Evolutionary conservation across 2,888 invertebrate genomes (phyloP), one percentile per base, ranked within the genome.

Genomic region (Orthosia cruda): DNA sequence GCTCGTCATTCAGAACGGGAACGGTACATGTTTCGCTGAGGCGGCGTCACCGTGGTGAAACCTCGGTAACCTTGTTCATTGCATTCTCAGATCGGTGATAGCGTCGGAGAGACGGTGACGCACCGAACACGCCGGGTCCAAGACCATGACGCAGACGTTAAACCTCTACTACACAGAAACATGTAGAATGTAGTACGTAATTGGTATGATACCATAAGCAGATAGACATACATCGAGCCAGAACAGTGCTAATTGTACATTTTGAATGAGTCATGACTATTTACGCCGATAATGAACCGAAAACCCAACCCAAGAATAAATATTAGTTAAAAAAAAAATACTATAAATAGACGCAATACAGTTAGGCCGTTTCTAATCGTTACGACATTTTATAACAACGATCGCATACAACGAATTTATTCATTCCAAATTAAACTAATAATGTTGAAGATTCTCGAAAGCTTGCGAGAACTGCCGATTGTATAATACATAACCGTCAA

Each of bases 371-470:
- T 81, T 78, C 61, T 71, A 68, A 65, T 62, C 47, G 54, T 64
- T 68, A 71, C 57, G 52, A 68, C 59, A 74, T 59, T 58, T 68
- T 83, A 26, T 20, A 79, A 71, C 71, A 71, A 71, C 63, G 58
- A 64, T 78, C 40, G 4, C 59, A 67, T n/a, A 81, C n/a, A 83
- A 77, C 83, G 83, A 9, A 40, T 9, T 40, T 80, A 50, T 66
- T 54, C 55, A 66, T 75, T 71, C 26, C 75, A 83, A 84, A 89
- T 87, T 81, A 80, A 87, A 87, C 81, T 75, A 86, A 70, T 83
- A 77, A 83, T 74, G 75, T 72, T 64, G 87, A 88, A 86, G 76
- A 79, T 87, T 90, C 88, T 90, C 88, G 87, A 89, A 88, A 88
- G 83, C 87, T 84, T 83, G 83, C 75, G 81, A 84, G 71, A 73